Percentiles rank a stretch among this genome's conserved stretches.
These are phyloP conservation scores for Sclerurus mexicanus DNA, from an alignment of 2,113 vertebrate species.

Conservation along the genomic window DNA sequence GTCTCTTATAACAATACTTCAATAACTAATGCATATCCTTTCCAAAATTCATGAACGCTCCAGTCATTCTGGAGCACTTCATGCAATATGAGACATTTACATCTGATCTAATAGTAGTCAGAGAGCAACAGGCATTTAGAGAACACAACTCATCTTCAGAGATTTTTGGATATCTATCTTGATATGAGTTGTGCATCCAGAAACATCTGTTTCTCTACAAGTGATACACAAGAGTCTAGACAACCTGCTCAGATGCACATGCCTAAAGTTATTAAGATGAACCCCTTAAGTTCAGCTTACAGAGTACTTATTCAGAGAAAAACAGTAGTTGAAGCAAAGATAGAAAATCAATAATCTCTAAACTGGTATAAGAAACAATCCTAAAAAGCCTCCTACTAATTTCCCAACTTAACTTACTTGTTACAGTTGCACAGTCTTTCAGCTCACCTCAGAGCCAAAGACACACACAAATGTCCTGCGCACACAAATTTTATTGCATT, in stretches of 20 bases:
- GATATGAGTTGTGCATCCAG: not conserved
- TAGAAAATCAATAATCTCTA: not conserved
- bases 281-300: not conserved
- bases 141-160: not conserved
- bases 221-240: not conserved
- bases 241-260: not conserved
- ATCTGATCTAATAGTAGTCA: not conserved
- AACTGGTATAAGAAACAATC: not conserved
- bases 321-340: not conserved
- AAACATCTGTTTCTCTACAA: fast-evolving
- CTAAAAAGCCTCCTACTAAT: not conserved
- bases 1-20: not conserved
- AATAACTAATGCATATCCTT: not conserved
- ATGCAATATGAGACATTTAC: not conserved
- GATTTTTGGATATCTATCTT: not conserved
- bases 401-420: not conserved
- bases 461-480: not conserved
- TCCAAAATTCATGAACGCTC: not conserved
- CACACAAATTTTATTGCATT: not conserved
- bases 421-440: not conserved
- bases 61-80: not conserved
- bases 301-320: not conserved
- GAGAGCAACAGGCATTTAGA: not conserved
- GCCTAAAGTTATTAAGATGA: not conserved
- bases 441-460: not conserved